Conservation (phyloP, 1,140 invertebrate species). For the Rhagoletis pomonella region DNA sequence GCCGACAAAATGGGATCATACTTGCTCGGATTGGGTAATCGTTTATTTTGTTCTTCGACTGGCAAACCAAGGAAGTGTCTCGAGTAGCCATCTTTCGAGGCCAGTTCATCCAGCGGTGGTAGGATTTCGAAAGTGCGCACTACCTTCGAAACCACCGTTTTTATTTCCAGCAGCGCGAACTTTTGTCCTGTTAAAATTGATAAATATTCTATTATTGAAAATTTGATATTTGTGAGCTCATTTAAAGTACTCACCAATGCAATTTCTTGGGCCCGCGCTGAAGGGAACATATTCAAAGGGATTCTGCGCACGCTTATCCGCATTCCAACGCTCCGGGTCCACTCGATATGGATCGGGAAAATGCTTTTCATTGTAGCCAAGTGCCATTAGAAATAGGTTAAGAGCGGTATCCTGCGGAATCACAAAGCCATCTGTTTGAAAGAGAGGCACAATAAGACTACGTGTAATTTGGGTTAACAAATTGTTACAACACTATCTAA, state of each 20-base stretch:
- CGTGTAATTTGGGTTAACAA: too few species aligned
- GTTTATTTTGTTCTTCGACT: slow-evolving; percentile 56
- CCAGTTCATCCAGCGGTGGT: slow-evolving; percentile 66
- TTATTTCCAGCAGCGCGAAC: slow-evolving; percentile 75
- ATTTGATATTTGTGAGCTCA: background rate
- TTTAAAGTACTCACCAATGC: slow-evolving; percentile 61
- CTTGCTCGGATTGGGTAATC: slow-evolving; percentile 61
- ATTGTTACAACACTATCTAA: too few species aligned
- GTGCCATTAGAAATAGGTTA: slow-evolving; percentile 60
- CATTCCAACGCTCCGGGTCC: slow-evolving; percentile 84
- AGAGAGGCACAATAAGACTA: background rate
- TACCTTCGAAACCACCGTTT: slow-evolving; percentile 74
- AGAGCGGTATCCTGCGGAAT: slow-evolving; percentile 64
- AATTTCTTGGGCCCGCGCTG: slow-evolving; percentile 71
- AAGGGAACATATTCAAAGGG: slow-evolving; percentile 80
- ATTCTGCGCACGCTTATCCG: slow-evolving; percentile 70
- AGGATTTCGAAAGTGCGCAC: slow-evolving; percentile 69
- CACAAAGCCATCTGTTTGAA: slow-evolving; percentile 61
- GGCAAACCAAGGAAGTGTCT: slow-evolving; percentile 62
- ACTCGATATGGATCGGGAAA: slow-evolving; percentile 85
- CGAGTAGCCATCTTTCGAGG: slow-evolving; percentile 63
- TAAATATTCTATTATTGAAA: background rate
- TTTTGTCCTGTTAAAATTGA: slow-evolving; percentile 72
- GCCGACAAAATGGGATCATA: slow-evolving; percentile 68
- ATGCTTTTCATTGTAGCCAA: slow-evolving; percentile 69